Base-by-base conservation (phyloP, 1,140 invertebrate genomes). In the Orussus abietinus region DNA sequence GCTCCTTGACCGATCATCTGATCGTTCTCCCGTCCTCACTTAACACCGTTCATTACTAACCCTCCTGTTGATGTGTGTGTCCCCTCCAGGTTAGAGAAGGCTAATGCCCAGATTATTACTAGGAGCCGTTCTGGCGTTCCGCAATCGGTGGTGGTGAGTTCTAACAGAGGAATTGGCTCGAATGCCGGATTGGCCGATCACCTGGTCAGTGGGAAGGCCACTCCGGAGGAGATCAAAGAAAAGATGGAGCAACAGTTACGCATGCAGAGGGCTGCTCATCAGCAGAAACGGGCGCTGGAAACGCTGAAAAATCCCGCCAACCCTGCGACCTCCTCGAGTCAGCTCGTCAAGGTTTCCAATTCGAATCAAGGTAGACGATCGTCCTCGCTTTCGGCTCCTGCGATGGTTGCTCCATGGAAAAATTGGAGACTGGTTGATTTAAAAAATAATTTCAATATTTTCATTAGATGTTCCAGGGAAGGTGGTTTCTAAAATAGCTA, bases 221-320 rank as follows among this genome's bases (percentile, higher is more conserved):
- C 79, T 13, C 79, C 86, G 0, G 85, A 89, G 39, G 88, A 93
- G 56, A 84, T 92, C 26, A 92, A 92, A 62, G 90, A 92, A 42
- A 90, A 92, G 62, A 84, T 93, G 81, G 92, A 95, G 57, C 86
- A 90, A 47, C 89, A 94, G 53, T 66, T 94, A 19, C 82, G 89
- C 31, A 75, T 90, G 50, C 92, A 96, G 63, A 69, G 91, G 40
- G 83, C 87, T 12, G 90, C 87, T 1, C 84, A 92, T 69, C 88
- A 92, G 55, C 88, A 92, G 52, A 94, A 93, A 60, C 73, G 86
- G 42, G 80, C 80, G 4, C 53, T 83, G 2, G 84, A 86, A 57
- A 66, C 59, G 18, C 59, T 80, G 41, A 80, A 78, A 46, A 75
- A 62, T 57, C 57, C 72, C 3, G 61, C 55, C 2, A 66, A 58